Percentiles rank a stretch among this genome's conserved stretches.
Evolutionary conservation across 2,797 vertebrate genomes (phyloP).

Genomic region (Acanthurus tractus): DNA sequence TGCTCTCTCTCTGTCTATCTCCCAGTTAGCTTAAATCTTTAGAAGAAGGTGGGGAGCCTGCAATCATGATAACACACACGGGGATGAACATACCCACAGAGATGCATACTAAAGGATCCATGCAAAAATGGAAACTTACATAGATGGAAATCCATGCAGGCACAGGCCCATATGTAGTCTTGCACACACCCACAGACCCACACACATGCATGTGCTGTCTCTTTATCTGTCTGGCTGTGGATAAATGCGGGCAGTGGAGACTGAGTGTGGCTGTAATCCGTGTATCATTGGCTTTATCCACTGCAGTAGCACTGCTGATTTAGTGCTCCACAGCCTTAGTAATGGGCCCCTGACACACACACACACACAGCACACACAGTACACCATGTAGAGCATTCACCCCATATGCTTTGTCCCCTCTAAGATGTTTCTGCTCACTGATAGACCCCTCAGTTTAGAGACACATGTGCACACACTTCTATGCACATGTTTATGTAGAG

Average conservation of each 20-base stretch:
- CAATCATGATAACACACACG: slow-evolving; percentile 30
- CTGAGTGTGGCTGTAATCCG: slow-evolving; percentile 78
- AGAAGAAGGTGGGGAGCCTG: slow-evolving; percentile 13
- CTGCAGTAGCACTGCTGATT: slow-evolving; percentile 78
- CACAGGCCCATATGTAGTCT: slow-evolving; percentile 25
- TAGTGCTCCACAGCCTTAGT: slow-evolving; percentile 77
- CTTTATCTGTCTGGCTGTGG: slow-evolving; percentile 75
- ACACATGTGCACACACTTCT: slow-evolving; percentile 46
- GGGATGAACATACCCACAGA: slow-evolving; percentile 2
- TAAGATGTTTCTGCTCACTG: slow-evolving; percentile 68
- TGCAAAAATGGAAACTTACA: slow-evolving; percentile 17
- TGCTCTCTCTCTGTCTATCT: slow-evolving; percentile 32
- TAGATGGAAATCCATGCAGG: slow-evolving; percentile 2
- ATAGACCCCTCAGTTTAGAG: slow-evolving; percentile 67
- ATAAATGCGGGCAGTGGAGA: slow-evolving; percentile 67
- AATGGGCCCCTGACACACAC: slow-evolving; percentile 75
- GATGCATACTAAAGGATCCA: slow-evolving; percentile 22
- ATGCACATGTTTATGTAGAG: slow-evolving; percentile 56
- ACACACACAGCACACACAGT: slow-evolving; percentile 25
- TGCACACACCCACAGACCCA: slow-evolving; percentile 27
- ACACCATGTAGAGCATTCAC: slow-evolving; percentile 39
- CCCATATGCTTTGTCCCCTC: slow-evolving; percentile 59
- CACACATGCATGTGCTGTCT: slow-evolving; percentile 44
- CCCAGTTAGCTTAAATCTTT: slow-evolving; percentile 29
- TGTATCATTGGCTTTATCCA: slow-evolving; percentile 82